These are phyloP conservation scores for Gymnoscopelus braueri DNA, from an alignment of 2,797 vertebrate genomes.

Conservation along the genomic window DNA sequence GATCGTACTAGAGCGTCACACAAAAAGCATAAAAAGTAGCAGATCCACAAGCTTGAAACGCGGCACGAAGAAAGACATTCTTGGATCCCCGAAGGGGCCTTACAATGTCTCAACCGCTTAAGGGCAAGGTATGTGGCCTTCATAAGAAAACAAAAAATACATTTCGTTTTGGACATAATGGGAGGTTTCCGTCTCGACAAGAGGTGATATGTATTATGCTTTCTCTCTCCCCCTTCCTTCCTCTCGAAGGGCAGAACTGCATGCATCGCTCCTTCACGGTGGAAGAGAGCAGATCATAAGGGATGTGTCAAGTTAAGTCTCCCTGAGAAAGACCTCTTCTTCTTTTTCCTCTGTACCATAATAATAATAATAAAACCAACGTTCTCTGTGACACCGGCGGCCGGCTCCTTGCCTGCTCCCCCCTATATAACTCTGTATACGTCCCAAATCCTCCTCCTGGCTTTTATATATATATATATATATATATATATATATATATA, in stretches of 20 bases:
- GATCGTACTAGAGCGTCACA: too few species aligned
- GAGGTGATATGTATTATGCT: not conserved
- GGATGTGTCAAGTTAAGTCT: slow-evolving; percentile 77
- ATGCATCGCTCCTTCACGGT: slow-evolving; percentile 48
- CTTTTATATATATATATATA: slow-evolving; percentile 51
- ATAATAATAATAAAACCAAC: not conserved
- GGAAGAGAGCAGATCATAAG: slow-evolving; percentile 49
- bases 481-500: too few species aligned
- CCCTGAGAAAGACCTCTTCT: slow-evolving; percentile 74
- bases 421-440: slow-evolving; percentile 7
- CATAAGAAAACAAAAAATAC: too few species aligned
- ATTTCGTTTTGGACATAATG: too few species aligned
- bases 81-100: too few species aligned
- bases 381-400: slow-evolving; percentile 40
- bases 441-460: slow-evolving; percentile 20
- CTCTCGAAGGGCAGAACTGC: slow-evolving; percentile 47
- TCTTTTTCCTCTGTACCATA: slow-evolving; percentile 59
- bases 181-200: too few species aligned
- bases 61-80: too few species aligned
- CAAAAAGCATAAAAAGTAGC: too few species aligned
- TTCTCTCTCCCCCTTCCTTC: not conserved
- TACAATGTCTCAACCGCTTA: too few species aligned
- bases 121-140: too few species aligned
- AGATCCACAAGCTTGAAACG: too few species aligned
- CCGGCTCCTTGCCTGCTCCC: slow-evolving; percentile 12